A percentile compares a stretch with the other conserved stretches of the same genome.
These are phyloP conservation scores for Catocala nupta DNA, from an alignment of 2,888 invertebrate species.

Conservation along the genomic window DNA sequence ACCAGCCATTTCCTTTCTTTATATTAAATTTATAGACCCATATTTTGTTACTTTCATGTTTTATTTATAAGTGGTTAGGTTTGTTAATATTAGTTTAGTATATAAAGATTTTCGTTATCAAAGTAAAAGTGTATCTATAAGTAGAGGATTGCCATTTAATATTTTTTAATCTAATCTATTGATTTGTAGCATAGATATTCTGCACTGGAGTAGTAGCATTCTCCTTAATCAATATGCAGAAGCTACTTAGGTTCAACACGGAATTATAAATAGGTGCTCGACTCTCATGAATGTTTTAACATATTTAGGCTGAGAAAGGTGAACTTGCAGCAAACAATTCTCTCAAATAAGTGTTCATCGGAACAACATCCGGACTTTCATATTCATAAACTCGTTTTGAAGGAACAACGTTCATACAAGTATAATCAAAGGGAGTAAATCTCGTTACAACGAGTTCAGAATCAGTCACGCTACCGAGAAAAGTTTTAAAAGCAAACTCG, in stretches of 20 bases:
- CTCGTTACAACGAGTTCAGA: slow-evolving; percentile 46
- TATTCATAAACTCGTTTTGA: slow-evolving; percentile 14
- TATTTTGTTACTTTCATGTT: too few relatives aligned
- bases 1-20: too few relatives aligned
- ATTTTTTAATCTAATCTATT: too few relatives aligned
- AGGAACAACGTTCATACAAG: slow-evolving; percentile 29
- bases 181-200: too few relatives aligned
- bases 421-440: slow-evolving; percentile 34
- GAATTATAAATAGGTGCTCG: slow-evolving; percentile 16
- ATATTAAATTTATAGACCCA: too few relatives aligned
- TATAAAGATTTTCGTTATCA: too few relatives aligned
- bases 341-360: slow-evolving; percentile 15
- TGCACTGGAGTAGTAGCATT: neutral
- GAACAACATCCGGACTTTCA: slow-evolving; percentile 18
- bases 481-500: slow-evolving; percentile 42
- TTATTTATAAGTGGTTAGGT: too few relatives aligned
- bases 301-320: slow-evolving; percentile 12
- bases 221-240: slow-evolving; percentile 3
- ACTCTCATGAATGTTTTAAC: slow-evolving; percentile 26
- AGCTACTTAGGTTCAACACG: neutral
- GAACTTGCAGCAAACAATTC: slow-evolving; percentile 22
- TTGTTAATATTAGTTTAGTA: too few relatives aligned
- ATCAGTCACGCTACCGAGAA: slow-evolving; percentile 35
- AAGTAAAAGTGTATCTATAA: too few relatives aligned
- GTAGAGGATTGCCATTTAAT: too few relatives aligned